Base-by-base conservation (phyloP, 2,888 invertebrate genomes). In the Polyommatus iphigenia region DNA sequence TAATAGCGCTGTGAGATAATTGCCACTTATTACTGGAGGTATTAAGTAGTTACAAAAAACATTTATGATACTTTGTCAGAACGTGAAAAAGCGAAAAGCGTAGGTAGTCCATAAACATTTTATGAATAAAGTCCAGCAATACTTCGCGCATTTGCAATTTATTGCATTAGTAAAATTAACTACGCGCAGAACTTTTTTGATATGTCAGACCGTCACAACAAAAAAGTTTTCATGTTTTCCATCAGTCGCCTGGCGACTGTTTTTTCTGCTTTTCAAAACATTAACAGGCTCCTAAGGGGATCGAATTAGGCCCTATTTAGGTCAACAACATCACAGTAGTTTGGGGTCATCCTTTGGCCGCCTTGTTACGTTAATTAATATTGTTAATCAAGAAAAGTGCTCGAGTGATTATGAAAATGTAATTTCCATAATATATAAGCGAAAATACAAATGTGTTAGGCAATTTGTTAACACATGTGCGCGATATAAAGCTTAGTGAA, bases 221-320 rank as follows among this genome's bases (percentile, higher is more conserved):
- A 67, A 67, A 67, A 20, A 15, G 29, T 67, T 67, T 67, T 13
- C 67, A 29, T 29, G 29, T 29, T 24, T 24, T 1, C 6, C 15
- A 29, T 29, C 10, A 67, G 1, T 24, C 67, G 67, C 29, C 29
- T 10, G 20, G 67, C 29, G 29, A 29, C 15, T 0, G 29, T 5
- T 29, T 67, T 62, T 67, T 29, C 67, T 67, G 67, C 67, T 29
- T 67, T 67, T 29, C 59, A 59, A 59, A 67, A 67, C 67, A 67
- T 29, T 67, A 67, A 15, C 24, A 67, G 15, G 5, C 13, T 13
- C 67, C 67, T 29, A 67, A 67, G 67, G 67, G 67, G 18, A 59
- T 29, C 29, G 29, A 29, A 67, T 67, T 67, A 67, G 6, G 67
- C 54, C 24, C 75, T 75, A 75, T 50, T 75, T 50, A 29, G 50